These are phyloP conservation scores for Agrotis segetum DNA, from an alignment of 2,888 invertebrate species.

Conservation along the genomic window DNA sequence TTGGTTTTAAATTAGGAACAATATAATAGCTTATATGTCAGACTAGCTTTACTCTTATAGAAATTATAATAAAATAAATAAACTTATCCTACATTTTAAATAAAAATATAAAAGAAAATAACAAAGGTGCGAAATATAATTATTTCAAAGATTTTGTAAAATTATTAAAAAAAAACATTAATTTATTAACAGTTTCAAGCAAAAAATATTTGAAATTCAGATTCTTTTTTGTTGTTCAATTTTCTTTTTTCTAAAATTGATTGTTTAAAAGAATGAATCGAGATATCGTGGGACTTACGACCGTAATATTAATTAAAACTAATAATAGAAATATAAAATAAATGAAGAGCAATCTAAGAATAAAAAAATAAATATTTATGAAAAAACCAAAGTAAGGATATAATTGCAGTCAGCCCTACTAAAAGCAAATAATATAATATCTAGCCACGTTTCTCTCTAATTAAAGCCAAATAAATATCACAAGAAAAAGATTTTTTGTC, in stretches of 20 bases:
- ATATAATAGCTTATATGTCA: slow-evolving; percentile 20
- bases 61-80: slow-evolving; percentile 37
- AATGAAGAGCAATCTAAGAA: neutral
- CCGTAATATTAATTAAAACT: neutral
- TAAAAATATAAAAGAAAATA: slow-evolving; percentile 13
- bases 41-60: slow-evolving; percentile 38
- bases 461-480: slow-evolving; percentile 26
- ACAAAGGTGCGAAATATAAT: slow-evolving; percentile 37
- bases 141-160: slow-evolving; percentile 35
- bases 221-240: slow-evolving; percentile 33
- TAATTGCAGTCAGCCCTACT: slow-evolving; percentile 41
- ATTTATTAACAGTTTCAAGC: slow-evolving; percentile 7
- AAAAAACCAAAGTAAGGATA: neutral
- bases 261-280: slow-evolving; percentile 36
- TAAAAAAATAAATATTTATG: neutral
- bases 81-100: slow-evolving; percentile 35
- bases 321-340: neutral
- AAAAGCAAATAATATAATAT: slow-evolving; percentile 42
- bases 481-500: slow-evolving; percentile 13
- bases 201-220: slow-evolving; percentile 45
- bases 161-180: slow-evolving; percentile 1
- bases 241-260: slow-evolving; percentile 18
- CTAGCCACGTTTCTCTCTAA: slow-evolving; percentile 17
- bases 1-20: slow-evolving; percentile 34
- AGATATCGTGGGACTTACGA: slow-evolving; percentile 48